Conservation (phyloP, 1,140 invertebrate genomes). For the Bombus ignitus region DNA sequence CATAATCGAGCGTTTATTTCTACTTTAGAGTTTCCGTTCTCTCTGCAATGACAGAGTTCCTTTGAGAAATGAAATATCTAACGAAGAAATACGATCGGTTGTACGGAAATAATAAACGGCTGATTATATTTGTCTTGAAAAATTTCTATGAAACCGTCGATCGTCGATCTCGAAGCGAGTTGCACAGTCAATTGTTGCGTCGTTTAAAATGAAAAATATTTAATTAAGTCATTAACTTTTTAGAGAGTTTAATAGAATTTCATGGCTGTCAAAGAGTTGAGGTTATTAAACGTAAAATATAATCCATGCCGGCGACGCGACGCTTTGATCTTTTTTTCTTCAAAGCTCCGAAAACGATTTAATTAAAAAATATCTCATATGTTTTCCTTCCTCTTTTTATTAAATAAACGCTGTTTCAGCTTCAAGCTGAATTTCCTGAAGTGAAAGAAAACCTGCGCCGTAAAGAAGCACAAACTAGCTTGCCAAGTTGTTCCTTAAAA, state of each 20-base stretch:
- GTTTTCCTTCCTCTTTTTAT: neutral
- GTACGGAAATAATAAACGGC: neutral
- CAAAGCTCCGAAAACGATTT: conserved; percentile 4
- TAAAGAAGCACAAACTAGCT: conserved; percentile 1
- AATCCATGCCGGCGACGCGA: neutral
- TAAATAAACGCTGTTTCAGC: neutral
- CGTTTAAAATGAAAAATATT: conserved; percentile 6
- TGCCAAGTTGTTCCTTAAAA: conserved; percentile 5
- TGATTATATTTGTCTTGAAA: neutral
- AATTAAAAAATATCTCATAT: conserved; percentile 15
- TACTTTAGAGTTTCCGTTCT: neutral
- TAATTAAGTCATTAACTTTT: neutral
- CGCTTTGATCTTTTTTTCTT: neutral
- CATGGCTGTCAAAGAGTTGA: conserved; percentile 11
- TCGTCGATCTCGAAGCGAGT: neutral
- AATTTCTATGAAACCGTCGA: no score
- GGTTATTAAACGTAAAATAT: conserved; percentile 9
- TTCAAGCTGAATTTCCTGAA: neutral
- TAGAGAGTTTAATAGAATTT: conserved; percentile 6
- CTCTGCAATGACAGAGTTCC: neutral
- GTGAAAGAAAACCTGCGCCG: neutral
- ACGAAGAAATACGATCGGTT: neutral
- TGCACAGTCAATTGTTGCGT: neutral
- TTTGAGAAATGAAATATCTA: conserved; percentile 12
- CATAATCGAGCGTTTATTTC: neutral